Conservation (phyloP, 2,797 vertebrate genomes). For the Siniperca scherzeri region DNA sequence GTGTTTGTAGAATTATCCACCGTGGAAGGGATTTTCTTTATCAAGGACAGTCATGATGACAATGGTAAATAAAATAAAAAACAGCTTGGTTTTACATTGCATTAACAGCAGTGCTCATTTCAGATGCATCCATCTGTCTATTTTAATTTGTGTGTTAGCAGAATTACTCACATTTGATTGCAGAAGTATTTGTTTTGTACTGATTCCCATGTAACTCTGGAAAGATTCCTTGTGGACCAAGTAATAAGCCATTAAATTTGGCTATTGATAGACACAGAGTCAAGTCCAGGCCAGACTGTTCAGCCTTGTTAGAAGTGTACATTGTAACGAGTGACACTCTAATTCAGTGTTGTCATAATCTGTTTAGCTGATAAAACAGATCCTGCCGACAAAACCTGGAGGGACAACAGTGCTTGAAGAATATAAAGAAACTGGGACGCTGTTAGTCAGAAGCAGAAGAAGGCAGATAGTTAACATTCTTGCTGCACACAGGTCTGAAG, state of each 20-base stretch:
- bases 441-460: conserved; percentile 24
- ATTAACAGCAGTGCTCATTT: not conserved
- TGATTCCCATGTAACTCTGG: not conserved
- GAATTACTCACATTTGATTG: not conserved
- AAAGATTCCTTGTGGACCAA: not conserved
- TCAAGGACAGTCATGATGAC: not conserved
- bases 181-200: not conserved
- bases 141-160: not conserved
- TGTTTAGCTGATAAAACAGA: conserved; percentile 21
- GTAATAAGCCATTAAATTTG: not conserved
- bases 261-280: not conserved
- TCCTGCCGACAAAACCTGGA: conserved; percentile 10
- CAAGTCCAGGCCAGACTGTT: not conserved
- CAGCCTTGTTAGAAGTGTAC: not conserved
- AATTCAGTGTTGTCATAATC: conserved; percentile 16
- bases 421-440: not conserved
- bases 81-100: not conserved
- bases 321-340: conserved; percentile 1
- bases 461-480: conserved; percentile 24
- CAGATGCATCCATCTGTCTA: not conserved
- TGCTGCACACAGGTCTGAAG: conserved; percentile 13
- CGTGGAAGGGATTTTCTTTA: not conserved
- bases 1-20: conserved; percentile 8
- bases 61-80: conserved; percentile 1
- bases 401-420: conserved; percentile 14